A percentile compares a stretch with the other conserved stretches of the same genome.
Evolutionary conservation across 2,113 vertebrate genomes (phyloP).

Genomic region (Silurus glanis): DNA sequence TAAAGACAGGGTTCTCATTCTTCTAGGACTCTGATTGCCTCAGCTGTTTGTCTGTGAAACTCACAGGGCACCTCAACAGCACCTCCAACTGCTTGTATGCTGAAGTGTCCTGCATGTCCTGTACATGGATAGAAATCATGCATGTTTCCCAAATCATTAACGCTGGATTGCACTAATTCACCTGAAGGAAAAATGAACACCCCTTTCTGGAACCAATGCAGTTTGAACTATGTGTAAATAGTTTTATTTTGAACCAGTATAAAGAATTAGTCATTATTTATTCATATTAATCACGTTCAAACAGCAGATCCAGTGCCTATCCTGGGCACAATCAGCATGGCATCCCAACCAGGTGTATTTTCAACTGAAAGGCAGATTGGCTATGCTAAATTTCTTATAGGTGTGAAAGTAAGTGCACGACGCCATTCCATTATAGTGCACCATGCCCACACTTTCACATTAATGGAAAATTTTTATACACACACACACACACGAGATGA

Average conservation of each 20-base stretch:
- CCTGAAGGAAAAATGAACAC: not conserved
- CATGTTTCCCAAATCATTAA: constrained; percentile 2
- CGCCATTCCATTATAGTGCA: not conserved
- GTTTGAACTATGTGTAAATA: not conserved
- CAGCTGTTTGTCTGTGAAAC: constrained; percentile 15
- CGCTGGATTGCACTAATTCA: not conserved
- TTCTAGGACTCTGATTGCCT: constrained; percentile 15
- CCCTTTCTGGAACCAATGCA: not conserved
- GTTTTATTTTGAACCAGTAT: too few species aligned
- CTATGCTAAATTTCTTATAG: too few species aligned
- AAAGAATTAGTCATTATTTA: not conserved
- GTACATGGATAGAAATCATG: not conserved
- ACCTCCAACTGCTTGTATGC: constrained; percentile 47
- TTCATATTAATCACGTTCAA: not conserved
- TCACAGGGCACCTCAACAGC: constrained; percentile 52
- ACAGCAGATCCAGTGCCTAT: not conserved
- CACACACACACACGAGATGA: not conserved
- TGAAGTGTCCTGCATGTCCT: not conserved
- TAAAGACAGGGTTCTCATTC: constrained; percentile 53
- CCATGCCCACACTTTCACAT: not conserved
- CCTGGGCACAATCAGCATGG: not conserved
- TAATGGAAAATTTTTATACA: not conserved
- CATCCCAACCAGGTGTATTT: too few species aligned
- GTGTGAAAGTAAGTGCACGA: not conserved
- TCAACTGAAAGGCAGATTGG: too few species aligned